phyloP scores from a whole-genome alignment of 2,113 vertebrate species.

The Merops nubicus region DNA sequence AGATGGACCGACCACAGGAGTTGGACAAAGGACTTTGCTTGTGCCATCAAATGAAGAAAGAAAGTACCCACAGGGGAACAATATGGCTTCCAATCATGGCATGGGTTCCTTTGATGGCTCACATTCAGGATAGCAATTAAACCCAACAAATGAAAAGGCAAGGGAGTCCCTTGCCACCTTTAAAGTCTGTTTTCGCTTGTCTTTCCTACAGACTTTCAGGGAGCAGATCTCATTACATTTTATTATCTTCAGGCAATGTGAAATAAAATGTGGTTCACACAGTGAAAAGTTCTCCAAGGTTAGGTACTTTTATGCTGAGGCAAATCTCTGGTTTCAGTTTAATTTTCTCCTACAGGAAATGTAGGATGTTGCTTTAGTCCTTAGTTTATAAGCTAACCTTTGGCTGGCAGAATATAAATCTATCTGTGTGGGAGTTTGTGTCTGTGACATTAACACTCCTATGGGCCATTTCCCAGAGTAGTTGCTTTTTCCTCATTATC shows the following conservation, averaged over 20 bases:
- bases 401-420: background rate
- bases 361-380: background rate
- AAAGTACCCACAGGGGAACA: background rate
- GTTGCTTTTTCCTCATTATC: background rate
- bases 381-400: background rate
- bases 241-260: background rate
- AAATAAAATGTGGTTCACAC: background rate
- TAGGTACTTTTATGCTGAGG: background rate
- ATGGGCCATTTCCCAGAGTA: background rate
- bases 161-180: background rate
- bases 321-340: background rate
- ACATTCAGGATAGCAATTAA: conserved; percentile 28
- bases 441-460: background rate
- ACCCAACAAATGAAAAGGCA: background rate
- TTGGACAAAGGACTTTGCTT: background rate
- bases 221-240: background rate
- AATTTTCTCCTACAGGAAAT: background rate
- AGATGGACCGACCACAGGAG: background rate
- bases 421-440: background rate
- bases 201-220: background rate
- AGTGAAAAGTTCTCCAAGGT: background rate
- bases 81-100: background rate
- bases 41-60: background rate
- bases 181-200: background rate
- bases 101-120: background rate